These are phyloP conservation scores for Cebus imitator DNA, from an alignment of 2,113 vertebrate genomes.

Conservation along the genomic window DNA sequence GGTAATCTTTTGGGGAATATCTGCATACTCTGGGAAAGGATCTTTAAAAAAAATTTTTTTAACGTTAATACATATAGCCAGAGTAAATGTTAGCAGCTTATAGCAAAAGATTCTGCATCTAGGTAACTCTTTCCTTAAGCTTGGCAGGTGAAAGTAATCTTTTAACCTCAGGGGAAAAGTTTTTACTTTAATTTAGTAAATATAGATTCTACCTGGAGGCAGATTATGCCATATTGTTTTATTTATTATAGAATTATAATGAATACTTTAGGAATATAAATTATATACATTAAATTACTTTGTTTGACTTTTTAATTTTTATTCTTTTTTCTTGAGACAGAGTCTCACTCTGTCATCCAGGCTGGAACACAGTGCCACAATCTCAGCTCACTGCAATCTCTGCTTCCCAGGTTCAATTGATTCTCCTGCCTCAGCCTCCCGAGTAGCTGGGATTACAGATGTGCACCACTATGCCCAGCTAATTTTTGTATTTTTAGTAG, in stretches of 20 bases:
- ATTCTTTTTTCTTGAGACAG: no score
- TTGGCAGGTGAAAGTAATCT: neutral
- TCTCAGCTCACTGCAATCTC: no score
- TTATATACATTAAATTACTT: neutral
- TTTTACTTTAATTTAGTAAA: constrained; percentile 10
- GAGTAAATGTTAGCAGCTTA: neutral
- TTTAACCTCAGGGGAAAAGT: neutral
- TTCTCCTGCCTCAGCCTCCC: no score
- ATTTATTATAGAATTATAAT: neutral
- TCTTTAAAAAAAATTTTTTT: neutral
- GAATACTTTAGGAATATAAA: neutral
- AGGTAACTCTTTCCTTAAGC: neutral
- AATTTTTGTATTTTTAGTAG: no score
- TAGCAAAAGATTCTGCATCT: neutral
- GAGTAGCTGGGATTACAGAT: no score
- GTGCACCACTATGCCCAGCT: no score
- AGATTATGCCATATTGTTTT: neutral
- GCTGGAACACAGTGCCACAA: no score
- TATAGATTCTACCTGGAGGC: neutral
- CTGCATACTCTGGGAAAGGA: neutral
- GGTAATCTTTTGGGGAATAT: neutral
- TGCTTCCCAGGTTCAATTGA: no score
- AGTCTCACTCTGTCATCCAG: no score
- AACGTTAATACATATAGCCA: neutral
- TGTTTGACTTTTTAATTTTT: no score